A percentile compares a stretch with the other conserved stretches of the same genome.
phyloP scores from a whole-genome alignment of 2,113 vertebrate species.

The Pelecanoides urinatrix region DNA sequence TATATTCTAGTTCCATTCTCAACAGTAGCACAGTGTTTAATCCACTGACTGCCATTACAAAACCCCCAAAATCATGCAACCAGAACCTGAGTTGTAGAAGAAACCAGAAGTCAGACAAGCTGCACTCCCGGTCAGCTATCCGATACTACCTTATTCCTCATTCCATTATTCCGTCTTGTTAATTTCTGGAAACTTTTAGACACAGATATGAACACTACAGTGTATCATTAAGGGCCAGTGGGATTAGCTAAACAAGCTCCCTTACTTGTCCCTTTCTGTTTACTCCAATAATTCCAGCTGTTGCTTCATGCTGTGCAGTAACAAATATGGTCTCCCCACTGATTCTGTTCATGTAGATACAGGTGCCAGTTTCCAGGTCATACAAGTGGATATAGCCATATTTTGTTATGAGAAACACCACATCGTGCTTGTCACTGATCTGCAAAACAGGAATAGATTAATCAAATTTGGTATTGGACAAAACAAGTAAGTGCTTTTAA shows the following conservation, averaged over 20 bases:
- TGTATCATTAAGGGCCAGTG: not conserved
- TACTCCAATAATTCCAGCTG: conserved; percentile 97
- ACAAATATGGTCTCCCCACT: conserved; percentile 99
- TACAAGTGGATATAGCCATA: conserved; percentile 98
- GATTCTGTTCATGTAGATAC: conserved; percentile 99
- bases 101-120: not conserved
- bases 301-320: conserved; percentile 95
- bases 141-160: not conserved
- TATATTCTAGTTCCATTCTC: not conserved
- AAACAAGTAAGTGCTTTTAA: not conserved
- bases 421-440: conserved; percentile 96
- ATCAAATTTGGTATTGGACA: not conserved
- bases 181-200: not conserved
- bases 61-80: not conserved
- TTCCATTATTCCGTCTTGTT: not conserved
- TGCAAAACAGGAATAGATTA: conserved; percentile 53
- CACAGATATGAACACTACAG: not conserved
- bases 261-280: conserved; percentile 98
- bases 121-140: not conserved
- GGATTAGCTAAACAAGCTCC: not conserved
- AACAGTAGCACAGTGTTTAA: not conserved
- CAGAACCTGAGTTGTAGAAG: not conserved
- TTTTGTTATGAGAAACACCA: conserved; percentile 97
- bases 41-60: not conserved
- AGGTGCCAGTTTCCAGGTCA: conserved; percentile 96